Evolutionary conservation across 2,888 invertebrate species (phyloP).

Genomic region (Deladenus siricidicola): DNA sequence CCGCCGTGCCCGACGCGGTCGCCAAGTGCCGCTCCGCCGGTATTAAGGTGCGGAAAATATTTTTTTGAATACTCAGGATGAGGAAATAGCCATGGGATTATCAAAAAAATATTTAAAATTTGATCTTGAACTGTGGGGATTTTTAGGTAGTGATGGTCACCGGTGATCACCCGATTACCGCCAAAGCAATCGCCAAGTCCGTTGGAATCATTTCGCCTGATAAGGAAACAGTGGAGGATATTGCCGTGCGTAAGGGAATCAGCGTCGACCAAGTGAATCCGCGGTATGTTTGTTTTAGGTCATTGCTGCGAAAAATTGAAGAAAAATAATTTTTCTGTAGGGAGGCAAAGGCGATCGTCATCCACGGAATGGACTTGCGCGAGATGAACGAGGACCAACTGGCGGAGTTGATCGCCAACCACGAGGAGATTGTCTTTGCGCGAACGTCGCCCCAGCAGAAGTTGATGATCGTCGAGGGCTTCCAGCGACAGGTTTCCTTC

Average conservation of each 20-base stretch:
- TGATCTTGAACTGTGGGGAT: too few relatives aligned
- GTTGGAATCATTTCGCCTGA: constrained; percentile 59
- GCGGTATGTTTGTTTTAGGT: constrained; percentile 9
- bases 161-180: constrained; percentile 60
- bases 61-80: constrained; percentile 1
- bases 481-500: constrained; percentile 56
- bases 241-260: constrained; percentile 76
- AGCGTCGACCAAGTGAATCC: constrained; percentile 66
- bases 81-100: not conserved
- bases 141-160: constrained; percentile 59
- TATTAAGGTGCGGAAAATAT: constrained; percentile 42
- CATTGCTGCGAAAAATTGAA: too few relatives aligned
- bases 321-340: not conserved
- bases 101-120: not conserved
- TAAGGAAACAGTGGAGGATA: constrained; percentile 58
- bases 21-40: constrained; percentile 55
- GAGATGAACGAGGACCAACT: constrained; percentile 33
- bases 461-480: constrained; percentile 61
- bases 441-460: constrained; percentile 56
- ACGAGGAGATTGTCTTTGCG: constrained; percentile 55
- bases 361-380: constrained; percentile 45
- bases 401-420: constrained; percentile 37
- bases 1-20: constrained; percentile 55
- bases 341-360: constrained; percentile 54
- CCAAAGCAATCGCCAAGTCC: constrained; percentile 33